Conservation (phyloP, 2,113 vertebrate species). For the Nannobrachium achirus region DNA sequence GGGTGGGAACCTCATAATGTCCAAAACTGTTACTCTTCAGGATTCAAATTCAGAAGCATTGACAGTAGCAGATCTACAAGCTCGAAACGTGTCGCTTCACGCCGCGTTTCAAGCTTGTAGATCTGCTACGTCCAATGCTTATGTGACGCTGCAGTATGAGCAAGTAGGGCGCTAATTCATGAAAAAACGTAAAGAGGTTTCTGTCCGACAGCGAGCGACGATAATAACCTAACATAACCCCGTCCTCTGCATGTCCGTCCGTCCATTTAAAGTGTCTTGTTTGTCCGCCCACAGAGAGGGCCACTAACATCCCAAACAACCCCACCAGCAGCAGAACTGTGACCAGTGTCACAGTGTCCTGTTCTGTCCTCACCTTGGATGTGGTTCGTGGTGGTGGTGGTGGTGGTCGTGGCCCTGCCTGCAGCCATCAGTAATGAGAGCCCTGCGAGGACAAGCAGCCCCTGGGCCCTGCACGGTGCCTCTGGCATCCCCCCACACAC, state of each 20-base stretch:
- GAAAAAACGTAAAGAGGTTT: conserved; percentile 34
- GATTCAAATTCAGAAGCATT: too few species aligned
- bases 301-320: conserved; percentile 57
- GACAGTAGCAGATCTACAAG: too few species aligned
- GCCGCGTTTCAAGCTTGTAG: too few species aligned
- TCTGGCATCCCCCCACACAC: conserved; percentile 49
- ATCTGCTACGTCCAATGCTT: background rate
- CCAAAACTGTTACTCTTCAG: too few species aligned
- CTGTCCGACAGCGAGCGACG: conserved; percentile 27
- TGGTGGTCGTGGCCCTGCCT: conserved; percentile 31
- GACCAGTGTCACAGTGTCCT: background rate
- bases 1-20: too few species aligned
- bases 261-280: conserved; percentile 11
- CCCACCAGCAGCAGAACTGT: conserved; percentile 37
- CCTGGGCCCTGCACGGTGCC: conserved; percentile 38
- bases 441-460: conserved; percentile 62
- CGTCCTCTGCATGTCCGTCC: too few species aligned
- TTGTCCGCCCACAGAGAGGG: conserved; percentile 54
- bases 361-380: conserved; percentile 76
- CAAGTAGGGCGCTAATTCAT: too few species aligned
- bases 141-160: background rate
- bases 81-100: too few species aligned
- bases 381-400: conserved; percentile 12
- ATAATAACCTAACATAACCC: too few species aligned
- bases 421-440: conserved; percentile 50